Conservation (phyloP, 1,140 invertebrate species). For the Achroia grisella region DNA sequence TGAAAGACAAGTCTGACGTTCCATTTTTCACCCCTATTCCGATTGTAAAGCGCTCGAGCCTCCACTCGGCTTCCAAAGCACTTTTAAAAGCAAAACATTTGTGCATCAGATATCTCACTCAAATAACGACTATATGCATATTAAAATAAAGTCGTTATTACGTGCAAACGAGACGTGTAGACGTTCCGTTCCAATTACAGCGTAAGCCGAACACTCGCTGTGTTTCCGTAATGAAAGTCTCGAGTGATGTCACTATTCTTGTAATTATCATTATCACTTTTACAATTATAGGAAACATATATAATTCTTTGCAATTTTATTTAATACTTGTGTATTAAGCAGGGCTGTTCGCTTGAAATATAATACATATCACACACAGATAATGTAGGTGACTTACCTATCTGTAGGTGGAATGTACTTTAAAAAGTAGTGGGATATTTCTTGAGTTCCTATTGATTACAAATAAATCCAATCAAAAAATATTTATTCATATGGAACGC, state of each 20-base stretch:
- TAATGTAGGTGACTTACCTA: no score
- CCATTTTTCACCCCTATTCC: constrained; percentile 26
- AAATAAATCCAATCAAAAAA: no score
- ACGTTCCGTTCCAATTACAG: constrained; percentile 16
- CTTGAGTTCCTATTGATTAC: no score
- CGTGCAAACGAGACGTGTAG: neutral
- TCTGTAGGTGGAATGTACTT: no score
- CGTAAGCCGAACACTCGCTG: constrained; percentile 8
- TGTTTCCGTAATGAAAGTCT: constrained; percentile 26
- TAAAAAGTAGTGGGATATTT: no score
- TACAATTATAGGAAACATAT: no score
- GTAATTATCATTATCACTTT: constrained; percentile 3
- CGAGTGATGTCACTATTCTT: constrained; percentile 10
- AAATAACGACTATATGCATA: constrained; percentile 1
- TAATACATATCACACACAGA: no score
- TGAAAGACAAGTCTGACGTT: constrained; percentile 9
- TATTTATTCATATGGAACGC: no score
- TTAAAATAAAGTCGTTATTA: constrained; percentile 6
- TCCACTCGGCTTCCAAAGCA: constrained; percentile 15
- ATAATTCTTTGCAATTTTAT: no score
- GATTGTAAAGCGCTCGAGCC: constrained; percentile 21
- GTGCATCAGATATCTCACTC: constrained; percentile 1
- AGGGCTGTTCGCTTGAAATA: no score
- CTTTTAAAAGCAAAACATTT: constrained; percentile 30
- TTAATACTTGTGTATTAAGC: no score